Conservation (phyloP, 2,888 invertebrate species). For the Nesidiocoris tenuis region DNA sequence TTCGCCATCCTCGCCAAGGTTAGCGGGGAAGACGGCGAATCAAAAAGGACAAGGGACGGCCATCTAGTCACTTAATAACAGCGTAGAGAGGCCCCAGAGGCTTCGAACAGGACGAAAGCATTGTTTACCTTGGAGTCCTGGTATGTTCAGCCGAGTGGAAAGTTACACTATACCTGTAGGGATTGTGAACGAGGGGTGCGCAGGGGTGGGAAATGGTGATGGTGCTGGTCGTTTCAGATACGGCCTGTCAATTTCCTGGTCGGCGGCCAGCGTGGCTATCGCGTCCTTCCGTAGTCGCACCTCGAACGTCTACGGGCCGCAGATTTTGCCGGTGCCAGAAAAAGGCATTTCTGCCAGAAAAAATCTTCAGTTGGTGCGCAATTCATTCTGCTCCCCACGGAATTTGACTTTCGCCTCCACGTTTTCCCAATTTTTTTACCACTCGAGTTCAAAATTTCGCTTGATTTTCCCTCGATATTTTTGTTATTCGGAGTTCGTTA, state of each 20-base stretch:
- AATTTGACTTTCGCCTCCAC: no score
- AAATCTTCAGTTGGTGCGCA: no score
- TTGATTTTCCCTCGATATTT: no score
- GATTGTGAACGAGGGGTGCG: not conserved
- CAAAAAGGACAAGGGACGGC: not conserved
- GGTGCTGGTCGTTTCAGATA: slow-evolving; percentile 15
- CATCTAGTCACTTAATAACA: not conserved
- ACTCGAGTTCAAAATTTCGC: no score
- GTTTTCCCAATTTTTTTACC: no score
- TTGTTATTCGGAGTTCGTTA: no score
- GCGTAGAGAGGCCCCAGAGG: not conserved
- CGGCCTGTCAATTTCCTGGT: slow-evolving; percentile 29
- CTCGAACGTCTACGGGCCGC: not conserved
- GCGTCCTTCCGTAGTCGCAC: not conserved
- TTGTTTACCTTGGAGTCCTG: not conserved
- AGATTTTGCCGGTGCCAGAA: not conserved
- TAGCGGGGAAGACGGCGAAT: no score
- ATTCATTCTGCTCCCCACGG: no score
- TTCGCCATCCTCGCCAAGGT: no score
- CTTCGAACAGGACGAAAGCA: not conserved
- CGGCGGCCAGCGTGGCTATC: not conserved
- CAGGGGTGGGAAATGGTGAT: not conserved
- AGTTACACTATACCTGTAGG: not conserved
- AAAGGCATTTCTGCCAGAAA: not conserved
- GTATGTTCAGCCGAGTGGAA: not conserved